These are phyloP conservation scores for Megaceryle maxima DNA, from an alignment of 2,113 vertebrate genomes.

Conservation along the genomic window DNA sequence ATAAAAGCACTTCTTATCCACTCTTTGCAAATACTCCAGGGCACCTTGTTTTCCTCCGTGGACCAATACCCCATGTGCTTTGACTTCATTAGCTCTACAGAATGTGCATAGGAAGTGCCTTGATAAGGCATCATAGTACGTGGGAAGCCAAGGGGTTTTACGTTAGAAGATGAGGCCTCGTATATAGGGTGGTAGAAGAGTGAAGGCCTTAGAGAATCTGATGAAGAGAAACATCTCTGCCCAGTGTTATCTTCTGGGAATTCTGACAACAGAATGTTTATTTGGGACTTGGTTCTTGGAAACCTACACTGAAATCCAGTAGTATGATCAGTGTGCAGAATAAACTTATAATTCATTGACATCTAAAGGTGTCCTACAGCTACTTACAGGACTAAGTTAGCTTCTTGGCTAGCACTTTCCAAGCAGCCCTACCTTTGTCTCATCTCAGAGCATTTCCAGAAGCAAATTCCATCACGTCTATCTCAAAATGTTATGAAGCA, in stretches of 20 bases:
- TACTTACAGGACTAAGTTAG: not conserved
- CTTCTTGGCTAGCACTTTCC: not conserved
- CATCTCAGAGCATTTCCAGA: not conserved
- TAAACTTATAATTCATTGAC: not conserved
- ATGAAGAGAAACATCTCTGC: not conserved
- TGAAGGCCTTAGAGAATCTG: not conserved
- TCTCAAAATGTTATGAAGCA: not conserved
- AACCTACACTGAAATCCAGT: not conserved
- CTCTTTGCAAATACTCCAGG: not conserved
- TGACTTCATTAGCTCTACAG: not conserved
- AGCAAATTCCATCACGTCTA: not conserved
- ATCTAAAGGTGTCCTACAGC: not conserved
- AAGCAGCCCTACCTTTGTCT: not conserved
- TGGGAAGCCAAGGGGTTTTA: not conserved
- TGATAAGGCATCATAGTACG: too few relatives aligned
- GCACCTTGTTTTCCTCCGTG: not conserved
- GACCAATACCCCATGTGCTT: not conserved
- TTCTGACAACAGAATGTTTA: not conserved
- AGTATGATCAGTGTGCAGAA: not conserved
- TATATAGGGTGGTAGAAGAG: not conserved
- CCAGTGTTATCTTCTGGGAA: not conserved
- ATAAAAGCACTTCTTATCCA: not conserved
- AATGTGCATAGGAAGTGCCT: not conserved
- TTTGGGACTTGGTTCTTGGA: not conserved
- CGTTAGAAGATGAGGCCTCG: not conserved